Base-by-base conservation (phyloP, 2,888 invertebrate species). In the Dendrolimus pini region DNA sequence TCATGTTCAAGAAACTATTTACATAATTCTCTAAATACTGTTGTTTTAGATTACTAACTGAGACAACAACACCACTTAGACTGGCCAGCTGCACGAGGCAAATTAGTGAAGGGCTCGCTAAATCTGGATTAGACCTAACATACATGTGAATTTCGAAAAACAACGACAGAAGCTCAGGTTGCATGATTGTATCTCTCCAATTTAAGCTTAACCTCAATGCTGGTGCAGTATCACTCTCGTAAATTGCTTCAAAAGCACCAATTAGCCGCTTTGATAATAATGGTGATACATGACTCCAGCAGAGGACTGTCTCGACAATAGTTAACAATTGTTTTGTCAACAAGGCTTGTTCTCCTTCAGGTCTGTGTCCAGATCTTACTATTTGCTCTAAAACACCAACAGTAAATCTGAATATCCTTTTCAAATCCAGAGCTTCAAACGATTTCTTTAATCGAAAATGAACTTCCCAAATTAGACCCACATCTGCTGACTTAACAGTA, bases 401-500 rank as follows among this genome's bases (percentile, higher is more conserved):
- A 60, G 85, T 84, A 71, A 90, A 90, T 62, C 89, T 77, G 77
- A 98, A 96, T 76, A 98, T 96, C 64, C 94, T 92, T 72, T 95
- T 94, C 66, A 98, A 87, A 77, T 97, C 96, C 56, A 93, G 91
- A 30, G 92, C 93, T 91, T 98, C 97, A 89, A 98, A 98, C 54
- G 94, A 93, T 70, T 94, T 94, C 82, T 97, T 98, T 42, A 96
- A 94, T 74, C 94, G 93, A 71, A 95, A 94, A 83, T 98, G 97
- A 52, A 95, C 93, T 82, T 97, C 97, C 96, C 96, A 97, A 54
- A 97, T 94, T 56, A 98, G 89, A 7, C 97, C 97, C 10, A 97
- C 95, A 83, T 96, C 96, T 47, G 96, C 94, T 1, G 97, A 96
- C 74, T 96, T 95, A 1, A 95, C 94, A 7, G 96, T 96, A 42